phyloP scores from a whole-genome alignment of 2,797 vertebrate species.

The Scolopax bukidnonensis region DNA sequence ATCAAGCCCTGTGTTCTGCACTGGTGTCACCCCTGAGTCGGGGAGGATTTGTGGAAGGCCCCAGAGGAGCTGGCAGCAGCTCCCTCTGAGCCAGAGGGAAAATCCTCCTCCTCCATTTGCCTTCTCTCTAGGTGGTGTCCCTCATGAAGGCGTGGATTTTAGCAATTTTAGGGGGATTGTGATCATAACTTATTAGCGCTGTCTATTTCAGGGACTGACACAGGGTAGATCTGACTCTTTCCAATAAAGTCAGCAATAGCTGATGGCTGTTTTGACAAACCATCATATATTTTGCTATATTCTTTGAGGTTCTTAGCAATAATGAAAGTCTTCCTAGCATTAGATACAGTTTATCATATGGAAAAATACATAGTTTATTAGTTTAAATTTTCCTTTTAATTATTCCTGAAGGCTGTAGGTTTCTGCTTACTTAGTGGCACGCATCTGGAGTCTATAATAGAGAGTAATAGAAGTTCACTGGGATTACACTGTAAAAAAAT shows the following conservation, averaged over 20 bases:
- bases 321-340: background rate
- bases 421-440: background rate
- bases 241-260: background rate
- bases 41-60: background rate
- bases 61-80: background rate
- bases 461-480: background rate
- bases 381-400: background rate
- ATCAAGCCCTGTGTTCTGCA: accelerated
- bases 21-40: background rate
- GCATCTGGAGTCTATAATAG: background rate
- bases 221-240: background rate
- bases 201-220: background rate
- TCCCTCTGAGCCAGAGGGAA: background rate
- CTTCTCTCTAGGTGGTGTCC: background rate
- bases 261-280: background rate
- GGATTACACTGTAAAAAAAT: background rate
- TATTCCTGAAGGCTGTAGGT: background rate
- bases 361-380: background rate
- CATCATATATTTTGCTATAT: background rate
- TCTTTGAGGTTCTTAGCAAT: background rate
- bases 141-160: background rate
- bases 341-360: background rate
- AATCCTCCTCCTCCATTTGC: background rate
- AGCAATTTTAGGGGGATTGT: background rate
- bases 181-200: background rate